Evolutionary conservation across 2,113 vertebrate species (phyloP), one percentile per base, ranked within the genome.

Genomic region (Thalassarche chlororhynchos): DNA sequence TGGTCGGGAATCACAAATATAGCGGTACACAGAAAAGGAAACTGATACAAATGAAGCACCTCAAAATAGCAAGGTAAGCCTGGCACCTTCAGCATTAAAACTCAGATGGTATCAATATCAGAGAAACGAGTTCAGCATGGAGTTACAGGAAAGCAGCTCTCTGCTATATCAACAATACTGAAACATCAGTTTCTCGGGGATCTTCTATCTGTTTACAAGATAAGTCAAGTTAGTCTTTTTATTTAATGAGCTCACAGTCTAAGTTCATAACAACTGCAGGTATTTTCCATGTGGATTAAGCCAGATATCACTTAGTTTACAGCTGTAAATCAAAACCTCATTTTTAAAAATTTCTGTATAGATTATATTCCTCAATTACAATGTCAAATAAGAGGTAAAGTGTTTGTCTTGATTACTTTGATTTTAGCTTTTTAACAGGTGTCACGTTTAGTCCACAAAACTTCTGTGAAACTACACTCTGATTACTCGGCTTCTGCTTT

Each of bases 31-130:
- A 25, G 76, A 4, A 46, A 28, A 62, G 57, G 54, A 12, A 29
- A 40, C 2, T 3, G 32, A 55, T 13, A 23, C 18, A 78, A 58
- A 52, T 0, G 5, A 49, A 70, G 24, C 25, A 24, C 28, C 64
- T 49, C 5, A 14, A 10, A 52, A 3, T 0, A 8, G 66, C 52
- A 64, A 44, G 38, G 36, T 2, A 31, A 90, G 46, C 10, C 61
- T 18, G 54, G 70, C 42, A 72, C 49, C 65, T n/a, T 49, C 74
- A 42, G 69, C 69, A 24, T 1, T 10, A 26, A 38, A 77, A 16
- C 47, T 29, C n/a, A 10, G 31, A 26, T 3, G 26, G 16, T 11
- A 12, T 0, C 49, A 46, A 0, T 0, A 12, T 1, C 25, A 62
- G 9, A 62, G 19, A 86, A 57, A 26, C 0, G 1, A 18, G 8